A percentile compares a stretch with the other conserved stretches of the same genome.
Evolutionary conservation across 2,113 vertebrate genomes (phyloP).

Genomic region (Coryphaenoides rupestris): DNA sequence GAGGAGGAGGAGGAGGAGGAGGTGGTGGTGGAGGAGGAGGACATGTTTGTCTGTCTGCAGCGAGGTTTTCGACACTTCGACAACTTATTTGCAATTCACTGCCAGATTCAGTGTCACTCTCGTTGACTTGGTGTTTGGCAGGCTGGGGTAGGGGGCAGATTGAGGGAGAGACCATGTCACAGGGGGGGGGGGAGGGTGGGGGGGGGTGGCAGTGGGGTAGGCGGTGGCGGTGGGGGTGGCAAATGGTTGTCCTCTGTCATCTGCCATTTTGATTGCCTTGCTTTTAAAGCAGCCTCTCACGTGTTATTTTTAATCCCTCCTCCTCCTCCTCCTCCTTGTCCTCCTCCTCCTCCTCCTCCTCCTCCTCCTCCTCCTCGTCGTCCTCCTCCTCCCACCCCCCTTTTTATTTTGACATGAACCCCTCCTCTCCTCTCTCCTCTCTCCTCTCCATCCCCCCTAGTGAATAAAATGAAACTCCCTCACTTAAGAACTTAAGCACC

Average conservation of each 20-base stretch:
- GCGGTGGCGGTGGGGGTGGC: not conserved
- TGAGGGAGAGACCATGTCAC: slow-evolving; percentile 66
- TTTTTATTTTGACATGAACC: not conserved
- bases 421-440: no score
- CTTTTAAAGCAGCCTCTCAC: slow-evolving; percentile 1
- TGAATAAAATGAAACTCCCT: not conserved
- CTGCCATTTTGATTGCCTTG: slow-evolving; percentile 38
- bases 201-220: not conserved
- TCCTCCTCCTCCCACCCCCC: not conserved
- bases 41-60: slow-evolving; percentile 63
- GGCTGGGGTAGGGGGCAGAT: slow-evolving; percentile 56
- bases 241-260: slow-evolving; percentile 50
- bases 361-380: no score
- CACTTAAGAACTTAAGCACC: not conserved
- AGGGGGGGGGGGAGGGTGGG: slow-evolving; percentile 38
- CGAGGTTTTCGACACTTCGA: slow-evolving; percentile 54
- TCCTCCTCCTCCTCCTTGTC: no score
- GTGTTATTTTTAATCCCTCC: not conserved
- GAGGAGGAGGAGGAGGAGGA: no score
- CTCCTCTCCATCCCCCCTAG: no score
- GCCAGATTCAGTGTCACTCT: slow-evolving; percentile 67
- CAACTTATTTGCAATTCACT: slow-evolving; percentile 59
- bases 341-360: no score
- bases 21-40: no score
- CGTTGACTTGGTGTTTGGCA: slow-evolving; percentile 67